Evolutionary conservation across 2,888 invertebrate genomes (phyloP).

Genomic region (Patella pellucida): DNA sequence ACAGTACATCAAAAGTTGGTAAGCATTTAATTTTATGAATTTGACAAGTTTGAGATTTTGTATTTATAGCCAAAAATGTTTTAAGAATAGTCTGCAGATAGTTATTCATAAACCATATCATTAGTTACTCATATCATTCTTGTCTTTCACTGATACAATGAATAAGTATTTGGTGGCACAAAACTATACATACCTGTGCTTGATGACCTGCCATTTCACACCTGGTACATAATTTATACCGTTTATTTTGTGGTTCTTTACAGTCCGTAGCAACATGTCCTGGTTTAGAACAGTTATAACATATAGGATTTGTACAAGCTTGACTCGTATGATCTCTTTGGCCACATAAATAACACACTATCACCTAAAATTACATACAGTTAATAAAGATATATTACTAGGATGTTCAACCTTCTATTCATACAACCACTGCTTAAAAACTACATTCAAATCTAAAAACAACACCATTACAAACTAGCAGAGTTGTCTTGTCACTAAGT

Average conservation of each 20-base stretch:
- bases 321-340: constrained; percentile 42
- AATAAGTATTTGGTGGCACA: neutral
- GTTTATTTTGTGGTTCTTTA: constrained; percentile 24
- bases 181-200: constrained; percentile 33
- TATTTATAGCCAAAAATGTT: too few relatives aligned
- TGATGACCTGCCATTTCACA: constrained; percentile 47
- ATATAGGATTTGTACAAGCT: constrained; percentile 46
- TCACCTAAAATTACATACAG: constrained; percentile 36
- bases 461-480: too few relatives aligned
- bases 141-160: constrained; percentile 6
- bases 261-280: constrained; percentile 49
- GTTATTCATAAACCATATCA: neutral
- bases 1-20: too few relatives aligned
- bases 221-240: constrained; percentile 35
- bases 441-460: too few relatives aligned
- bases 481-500: too few relatives aligned
- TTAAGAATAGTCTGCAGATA: too few relatives aligned
- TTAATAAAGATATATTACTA: too few relatives aligned
- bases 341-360: constrained; percentile 51
- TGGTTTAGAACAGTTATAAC: constrained; percentile 51
- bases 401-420: too few relatives aligned
- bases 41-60: too few relatives aligned
- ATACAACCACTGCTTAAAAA: too few relatives aligned
- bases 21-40: too few relatives aligned
- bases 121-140: too few relatives aligned